Evolutionary conservation across 1,140 invertebrate genomes (phyloP), one percentile per base, ranked within the genome.

Genomic region (Drosophila paulistorum): DNA sequence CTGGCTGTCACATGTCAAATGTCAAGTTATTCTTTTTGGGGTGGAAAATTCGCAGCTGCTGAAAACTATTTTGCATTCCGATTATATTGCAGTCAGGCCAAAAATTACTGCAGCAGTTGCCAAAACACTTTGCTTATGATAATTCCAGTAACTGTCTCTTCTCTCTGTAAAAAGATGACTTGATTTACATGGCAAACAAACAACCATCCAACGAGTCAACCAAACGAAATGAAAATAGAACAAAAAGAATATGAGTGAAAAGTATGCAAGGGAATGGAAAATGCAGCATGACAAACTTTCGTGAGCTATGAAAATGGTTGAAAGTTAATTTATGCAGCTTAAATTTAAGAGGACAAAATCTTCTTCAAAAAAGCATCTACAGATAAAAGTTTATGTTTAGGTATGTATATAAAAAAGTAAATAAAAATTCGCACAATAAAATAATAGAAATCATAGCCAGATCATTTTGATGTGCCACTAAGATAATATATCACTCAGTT

Each of bases 1-100:
- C 82, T 86, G 75, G 75, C 74, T 85, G 81, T 86, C 74, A 82
- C 82, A 82, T 82, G 75, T 85, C 78, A 85, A 79, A 70, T 86
- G 82, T 76, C 82, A 86, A 77, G 74, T 71, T 71, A 55, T 81
- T 77, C 71, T 72, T 59, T 68, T 30, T 30, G 30, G 30, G 76
- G 74, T 30, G 13, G 54, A n/a, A 14, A 35, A 14, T 33, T 62
- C 78, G n/a, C 82, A 85, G 68, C 82, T 86, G 82, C 66, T 55
- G 63, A 39, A 63, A 86, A 86, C 82, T 87, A 85, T 85, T 85
- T 87, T 82, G 75, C 82, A 85, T 85, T 79, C 76, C 74, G 74
- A 77, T 77, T 77, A 77, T 64, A 86, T 79, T 72, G 68, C 81
- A 77, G 62, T 62, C 67, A 63, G 68, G 55, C 48, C 37, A 59